Evolutionary conservation across 2,797 vertebrate species (phyloP).

Genomic region (Scleropages formosus): DNA sequence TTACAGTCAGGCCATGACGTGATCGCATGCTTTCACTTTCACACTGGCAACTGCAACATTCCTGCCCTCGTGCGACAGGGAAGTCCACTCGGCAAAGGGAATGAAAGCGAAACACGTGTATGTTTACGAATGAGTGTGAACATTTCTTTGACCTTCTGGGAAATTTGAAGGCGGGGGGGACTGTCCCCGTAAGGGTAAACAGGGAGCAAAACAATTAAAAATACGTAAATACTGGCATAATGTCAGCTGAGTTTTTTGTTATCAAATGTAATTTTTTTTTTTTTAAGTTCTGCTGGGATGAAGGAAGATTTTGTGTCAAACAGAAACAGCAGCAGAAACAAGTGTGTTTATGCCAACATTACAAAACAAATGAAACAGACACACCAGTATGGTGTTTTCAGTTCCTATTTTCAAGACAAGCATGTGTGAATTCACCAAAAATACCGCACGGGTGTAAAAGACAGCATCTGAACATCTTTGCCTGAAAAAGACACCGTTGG

Average conservation of each 20-base stretch:
- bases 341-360: too few relatives aligned
- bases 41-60: slow-evolving; percentile 40
- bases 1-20: slow-evolving; percentile 48
- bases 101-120: background rate
- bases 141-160: background rate
- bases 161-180: too few relatives aligned
- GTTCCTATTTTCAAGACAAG: background rate
- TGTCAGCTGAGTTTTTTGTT: too few relatives aligned
- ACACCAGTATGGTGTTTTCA: background rate
- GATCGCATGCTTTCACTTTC: slow-evolving; percentile 31
- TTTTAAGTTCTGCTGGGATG: too few relatives aligned
- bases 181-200: background rate
- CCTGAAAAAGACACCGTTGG: background rate
- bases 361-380: background rate
- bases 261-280: too few relatives aligned
- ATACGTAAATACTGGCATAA: background rate
- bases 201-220: background rate
- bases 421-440: background rate
- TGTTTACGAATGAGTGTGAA: background rate
- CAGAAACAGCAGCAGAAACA: too few relatives aligned
- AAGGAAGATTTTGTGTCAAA: too few relatives aligned
- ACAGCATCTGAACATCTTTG: background rate
- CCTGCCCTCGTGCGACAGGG: slow-evolving; percentile 31
- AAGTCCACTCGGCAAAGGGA: background rate
- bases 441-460: background rate